Base-by-base conservation (phyloP, 92 coral and sea anemone species). In the Palythoa grandis region DNA sequence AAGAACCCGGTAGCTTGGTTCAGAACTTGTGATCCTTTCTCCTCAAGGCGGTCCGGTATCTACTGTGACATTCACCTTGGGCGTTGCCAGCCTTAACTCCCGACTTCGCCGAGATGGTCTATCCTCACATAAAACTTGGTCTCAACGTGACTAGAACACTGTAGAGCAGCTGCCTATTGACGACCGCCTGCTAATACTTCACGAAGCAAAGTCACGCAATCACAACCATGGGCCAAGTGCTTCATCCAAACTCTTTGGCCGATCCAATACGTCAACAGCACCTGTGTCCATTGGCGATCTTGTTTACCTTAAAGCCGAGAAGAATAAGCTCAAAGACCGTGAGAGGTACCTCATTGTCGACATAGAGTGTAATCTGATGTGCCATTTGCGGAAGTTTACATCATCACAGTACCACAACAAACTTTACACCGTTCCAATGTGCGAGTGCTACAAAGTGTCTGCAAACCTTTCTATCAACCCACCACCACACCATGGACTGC, bases 91-190 rank as follows among this genome's bases (percentile, higher is more conserved):
- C 29, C 76, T 84, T 12, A 84, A 84, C 72, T 24, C 79, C 9
- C 35, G 72, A 3, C 17, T 72, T 10, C 80, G 80, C 19, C 58
- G 86, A 47, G 53, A 71, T 0, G 87, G 90, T 12, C 77, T 90
- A 20, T 90, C 88, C 13, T 47, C 92, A 0, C 79, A 86, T 66
- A 92, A 92, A 84, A 90, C 90, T 85, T 92, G 95, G 91, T 87
- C 91, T 20, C 93, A 92, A 74, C 88, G 90, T 11, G 90, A 90
- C 74, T 89, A 85, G 84, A 11, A 2, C 63, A 57, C 14, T 10
- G n/a, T 2, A 79, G 58, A 15, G 14, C 87, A 89, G 61, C 23
- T 86, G 15, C 92, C 91, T 19, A n/a, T 74, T 1, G 78, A 74
- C n/a, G 78, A 17, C 78, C 15, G 78, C 56, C 37, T 74, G 52